phyloP scores from a whole-genome alignment of 92 coral and sea anemone genomes.

The Epizoanthus scotinus region DNA sequence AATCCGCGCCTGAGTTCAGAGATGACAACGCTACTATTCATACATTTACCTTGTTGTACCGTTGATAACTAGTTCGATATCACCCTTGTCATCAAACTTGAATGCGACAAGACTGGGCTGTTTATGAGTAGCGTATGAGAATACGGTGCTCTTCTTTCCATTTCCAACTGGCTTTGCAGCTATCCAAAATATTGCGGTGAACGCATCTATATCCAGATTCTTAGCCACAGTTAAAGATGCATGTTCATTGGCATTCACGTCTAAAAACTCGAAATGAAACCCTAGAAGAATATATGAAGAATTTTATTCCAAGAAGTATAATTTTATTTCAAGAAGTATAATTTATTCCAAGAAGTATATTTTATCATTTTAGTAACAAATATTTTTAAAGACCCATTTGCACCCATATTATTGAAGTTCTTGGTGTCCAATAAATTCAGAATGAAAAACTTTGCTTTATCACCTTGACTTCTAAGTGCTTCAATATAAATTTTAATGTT shows the following conservation, averaged over 20 bases:
- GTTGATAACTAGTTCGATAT: not conserved
- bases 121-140: constrained; percentile 2
- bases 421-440: too few relatives aligned
- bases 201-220: not conserved
- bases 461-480: too few relatives aligned
- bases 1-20: too few relatives aligned
- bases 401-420: too few relatives aligned
- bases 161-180: not conserved
- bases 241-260: not conserved
- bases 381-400: too few relatives aligned
- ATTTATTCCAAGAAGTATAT: too few relatives aligned
- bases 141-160: not conserved
- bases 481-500: too few relatives aligned
- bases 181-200: constrained; percentile 1
- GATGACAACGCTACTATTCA: too few relatives aligned
- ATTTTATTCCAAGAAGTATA: not conserved
- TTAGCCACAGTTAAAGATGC: not conserved
- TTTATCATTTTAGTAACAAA: too few relatives aligned
- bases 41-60: constrained; percentile 8
- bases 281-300: not conserved
- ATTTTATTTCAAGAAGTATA: too few relatives aligned
- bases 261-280: constrained; percentile 17
- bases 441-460: too few relatives aligned
- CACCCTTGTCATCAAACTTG: constrained; percentile 16
- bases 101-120: constrained; percentile 12